Evolutionary conservation across 2,797 vertebrate species (phyloP).

Genomic region (Enteromius trimaculatus): DNA sequence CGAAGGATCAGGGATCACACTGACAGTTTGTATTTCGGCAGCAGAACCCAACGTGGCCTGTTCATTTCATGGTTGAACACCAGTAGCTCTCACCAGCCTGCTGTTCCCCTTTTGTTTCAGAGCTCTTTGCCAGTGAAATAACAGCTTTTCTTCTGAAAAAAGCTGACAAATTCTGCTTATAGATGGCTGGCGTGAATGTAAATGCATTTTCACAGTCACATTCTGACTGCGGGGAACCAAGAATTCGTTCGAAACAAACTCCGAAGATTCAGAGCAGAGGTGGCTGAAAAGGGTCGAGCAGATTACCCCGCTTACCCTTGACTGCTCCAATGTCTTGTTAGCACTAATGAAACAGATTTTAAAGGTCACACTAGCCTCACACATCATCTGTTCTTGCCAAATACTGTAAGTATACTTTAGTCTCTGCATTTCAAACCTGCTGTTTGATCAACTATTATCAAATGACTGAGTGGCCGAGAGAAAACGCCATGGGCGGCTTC

Average conservation of each 20-base stretch:
- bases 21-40: constrained; percentile 65
- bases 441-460: constrained; percentile 52
- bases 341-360: constrained; percentile 53
- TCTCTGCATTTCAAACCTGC: constrained; percentile 51
- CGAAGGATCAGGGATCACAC: constrained; percentile 65
- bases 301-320: constrained; percentile 52
- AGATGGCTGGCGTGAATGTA: constrained; percentile 37
- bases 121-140: constrained; percentile 42
- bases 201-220: constrained; percentile 51
- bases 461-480: constrained; percentile 14
- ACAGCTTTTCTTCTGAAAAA: constrained; percentile 43
- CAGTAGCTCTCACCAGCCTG: constrained; percentile 45
- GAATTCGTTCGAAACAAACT: constrained; percentile 32
- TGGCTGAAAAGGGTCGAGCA: constrained; percentile 22
- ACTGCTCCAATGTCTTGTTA: constrained; percentile 54
- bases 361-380: constrained; percentile 57
- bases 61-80: constrained; percentile 43
- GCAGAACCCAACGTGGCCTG: constrained; percentile 55
- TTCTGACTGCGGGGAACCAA: constrained; percentile 50
- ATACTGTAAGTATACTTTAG: constrained; percentile 46
- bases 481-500: constrained; percentile 25
- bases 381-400: constrained; percentile 50
- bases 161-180: constrained; percentile 50
- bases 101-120: constrained; percentile 50
- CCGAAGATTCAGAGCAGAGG: neutral